These are phyloP conservation scores for Drosophila baimaii DNA, from an alignment of 1,140 invertebrate species.

Conservation along the genomic window DNA sequence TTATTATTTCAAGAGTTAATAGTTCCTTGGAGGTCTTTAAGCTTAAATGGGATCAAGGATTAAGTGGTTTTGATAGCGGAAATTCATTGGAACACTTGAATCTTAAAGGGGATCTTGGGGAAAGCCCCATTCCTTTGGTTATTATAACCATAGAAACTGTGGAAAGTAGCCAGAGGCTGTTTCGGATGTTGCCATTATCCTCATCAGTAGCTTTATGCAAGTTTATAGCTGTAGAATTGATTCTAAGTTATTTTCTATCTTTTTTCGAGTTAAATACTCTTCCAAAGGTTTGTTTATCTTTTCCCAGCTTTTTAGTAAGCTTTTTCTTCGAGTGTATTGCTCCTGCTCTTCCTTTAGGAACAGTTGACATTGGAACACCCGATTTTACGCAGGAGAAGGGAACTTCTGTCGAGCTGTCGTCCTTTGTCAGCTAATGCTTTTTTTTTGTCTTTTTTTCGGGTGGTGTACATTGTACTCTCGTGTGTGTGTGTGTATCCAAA, in stretches of 20 bases:
- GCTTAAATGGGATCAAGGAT: neutral
- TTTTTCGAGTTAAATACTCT: neutral
- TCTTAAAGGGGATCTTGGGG: no score
- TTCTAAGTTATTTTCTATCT: neutral
- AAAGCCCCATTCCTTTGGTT: neutral
- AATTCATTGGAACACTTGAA: neutral
- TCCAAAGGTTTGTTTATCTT: no score
- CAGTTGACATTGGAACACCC: slow-evolving; percentile 37
- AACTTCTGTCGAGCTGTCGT: slow-evolving; percentile 24
- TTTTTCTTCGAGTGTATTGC: slow-evolving; percentile 14
- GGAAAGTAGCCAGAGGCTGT: neutral
- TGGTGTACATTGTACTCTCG: slow-evolving; percentile 4
- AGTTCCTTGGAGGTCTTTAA: neutral
- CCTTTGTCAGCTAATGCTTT: slow-evolving; percentile 31
- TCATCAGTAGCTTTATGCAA: neutral
- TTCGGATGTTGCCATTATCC: neutral
- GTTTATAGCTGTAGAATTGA: neutral
- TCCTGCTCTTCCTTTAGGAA: slow-evolving; percentile 33
- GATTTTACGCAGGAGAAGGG: neutral
- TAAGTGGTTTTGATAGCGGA: neutral
- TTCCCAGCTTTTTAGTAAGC: neutral
- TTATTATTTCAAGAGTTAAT: neutral
- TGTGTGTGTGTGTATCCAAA: slow-evolving; percentile 39
- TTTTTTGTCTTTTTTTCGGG: slow-evolving; percentile 29
- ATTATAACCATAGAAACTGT: neutral